These are phyloP conservation scores for Pipistrellus pygmaeus DNA, from an alignment of 2,797 vertebrate genomes.

Conservation along the genomic window DNA sequence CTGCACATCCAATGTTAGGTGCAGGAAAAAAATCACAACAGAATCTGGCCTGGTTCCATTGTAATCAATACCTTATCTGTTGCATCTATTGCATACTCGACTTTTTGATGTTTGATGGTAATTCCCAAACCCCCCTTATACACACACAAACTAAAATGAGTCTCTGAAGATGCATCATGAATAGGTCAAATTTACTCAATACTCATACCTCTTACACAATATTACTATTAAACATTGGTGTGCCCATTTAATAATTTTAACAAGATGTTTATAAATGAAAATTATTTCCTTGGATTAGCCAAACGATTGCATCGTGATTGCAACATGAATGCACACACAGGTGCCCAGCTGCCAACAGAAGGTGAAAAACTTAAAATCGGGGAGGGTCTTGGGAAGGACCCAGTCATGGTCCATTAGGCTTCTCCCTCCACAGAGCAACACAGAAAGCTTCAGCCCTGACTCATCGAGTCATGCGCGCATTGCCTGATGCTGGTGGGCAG, in stretches of 20 bases:
- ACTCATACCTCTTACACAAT: not conserved
- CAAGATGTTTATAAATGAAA: not conserved
- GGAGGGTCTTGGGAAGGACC: not conserved
- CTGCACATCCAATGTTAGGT: not conserved
- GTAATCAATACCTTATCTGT: not conserved
- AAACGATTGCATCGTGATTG: not conserved
- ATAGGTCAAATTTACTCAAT: not conserved
- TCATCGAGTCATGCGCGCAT: not conserved
- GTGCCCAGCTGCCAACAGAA: not conserved
- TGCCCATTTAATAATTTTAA: conserved; percentile 12
- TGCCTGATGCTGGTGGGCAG: not conserved
- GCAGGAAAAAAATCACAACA: not conserved
- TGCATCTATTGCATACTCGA: not conserved
- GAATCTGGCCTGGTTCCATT: not conserved
- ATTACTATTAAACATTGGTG: not conserved
- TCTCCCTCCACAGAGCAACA: not conserved
- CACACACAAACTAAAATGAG: not conserved
- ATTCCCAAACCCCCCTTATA: not conserved
- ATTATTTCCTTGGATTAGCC: not conserved
- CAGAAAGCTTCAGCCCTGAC: not conserved
- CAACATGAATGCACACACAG: not conserved
- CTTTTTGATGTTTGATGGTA: not conserved
- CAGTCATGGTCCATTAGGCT: not conserved
- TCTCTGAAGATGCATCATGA: not conserved
- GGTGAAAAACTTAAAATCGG: not conserved